Evolutionary conservation across 2,797 vertebrate genomes (phyloP), one percentile per base, ranked within the genome.

Genomic region (Toxotes lorentzi): DNA sequence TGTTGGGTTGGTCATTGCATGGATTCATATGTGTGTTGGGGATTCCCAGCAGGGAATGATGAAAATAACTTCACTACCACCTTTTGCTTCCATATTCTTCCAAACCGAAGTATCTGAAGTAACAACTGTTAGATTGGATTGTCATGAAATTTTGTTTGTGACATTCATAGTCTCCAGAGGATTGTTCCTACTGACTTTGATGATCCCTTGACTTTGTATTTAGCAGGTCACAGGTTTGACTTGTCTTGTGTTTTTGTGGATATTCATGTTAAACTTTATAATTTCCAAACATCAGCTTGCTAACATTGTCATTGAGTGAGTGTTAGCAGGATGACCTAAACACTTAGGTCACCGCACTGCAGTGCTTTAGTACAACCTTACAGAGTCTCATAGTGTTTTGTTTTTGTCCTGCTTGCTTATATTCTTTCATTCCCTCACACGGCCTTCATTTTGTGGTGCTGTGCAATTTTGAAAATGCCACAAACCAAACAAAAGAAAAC

Each of bases 1-100:
- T 21, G 21, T 10, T n/a, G 24, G 43, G 71, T 65, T 75, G 68
- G 75, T 59, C 41, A 67, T 73, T 63, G 68, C 53, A 54, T 61
- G 23, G 40, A 75, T n/a, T 76, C 41, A 38, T 45, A 58, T 68
- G 53, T 38, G 41, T 73, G 16, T 58, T 56, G 54, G 62, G 19
- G 16, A 58, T 41, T 82, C 45, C 47, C 4, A 27, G 43, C 21
- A 64, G 71, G 43, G 10, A 75, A 43, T 32, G 27, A 79, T 59
- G 19, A 35, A 38, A 83, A 82, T 32, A 17, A 69, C 24, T 30
- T 50, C 32, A 65, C 53, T 27, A 14, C 27, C 43, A 24, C 4
- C 4, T 23, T 48, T 63, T 21, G n/a, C n/a, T n/a, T n/a, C n/a
- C n/a, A n/a, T n/a, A n/a, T n/a, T n/a, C n/a, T n/a, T n/a, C n/a